These are phyloP conservation scores for Podarcis lilfordi DNA, from an alignment of 2,797 vertebrate species.

Conservation along the genomic window DNA sequence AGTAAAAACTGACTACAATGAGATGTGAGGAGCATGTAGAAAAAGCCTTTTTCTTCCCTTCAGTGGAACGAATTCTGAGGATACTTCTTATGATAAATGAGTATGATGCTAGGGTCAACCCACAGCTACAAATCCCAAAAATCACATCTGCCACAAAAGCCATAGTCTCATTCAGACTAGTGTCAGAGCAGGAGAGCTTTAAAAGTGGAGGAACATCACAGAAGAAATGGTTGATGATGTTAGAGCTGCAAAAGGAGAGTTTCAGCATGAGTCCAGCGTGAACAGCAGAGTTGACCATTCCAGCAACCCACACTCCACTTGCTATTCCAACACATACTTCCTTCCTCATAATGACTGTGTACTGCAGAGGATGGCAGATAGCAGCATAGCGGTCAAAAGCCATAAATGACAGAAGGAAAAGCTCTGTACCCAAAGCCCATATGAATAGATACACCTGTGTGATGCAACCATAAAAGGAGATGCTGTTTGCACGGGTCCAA, in stretches of 20 bases:
- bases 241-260: conserved; percentile 47
- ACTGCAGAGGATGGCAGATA: background rate
- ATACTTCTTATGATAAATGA: conserved; percentile 39
- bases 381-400: conserved; percentile 4
- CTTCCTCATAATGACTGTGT: conserved; percentile 2
- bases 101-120: conserved; percentile 48
- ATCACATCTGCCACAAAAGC: conserved; percentile 21
- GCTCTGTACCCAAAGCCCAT: conserved; percentile 36
- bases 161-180: background rate
- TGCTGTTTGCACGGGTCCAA: background rate
- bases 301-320: background rate
- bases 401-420: conserved; percentile 44
- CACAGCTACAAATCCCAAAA: conserved; percentile 34
- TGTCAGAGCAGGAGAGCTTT: conserved; percentile 30
- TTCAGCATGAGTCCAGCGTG: conserved; percentile 39
- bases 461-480: conserved; percentile 40
- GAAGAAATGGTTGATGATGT: conserved; percentile 56
- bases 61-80: conserved; percentile 24
- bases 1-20: conserved; percentile 26
- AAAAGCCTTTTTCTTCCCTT: conserved; percentile 24
- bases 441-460: conserved; percentile 41
- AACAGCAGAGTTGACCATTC: conserved; percentile 39
- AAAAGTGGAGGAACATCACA: conserved; percentile 57
- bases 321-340: background rate
- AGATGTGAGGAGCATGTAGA: conserved; percentile 22